phyloP scores from a whole-genome alignment of 1,140 invertebrate species.

The Drosophila sucinea region DNA sequence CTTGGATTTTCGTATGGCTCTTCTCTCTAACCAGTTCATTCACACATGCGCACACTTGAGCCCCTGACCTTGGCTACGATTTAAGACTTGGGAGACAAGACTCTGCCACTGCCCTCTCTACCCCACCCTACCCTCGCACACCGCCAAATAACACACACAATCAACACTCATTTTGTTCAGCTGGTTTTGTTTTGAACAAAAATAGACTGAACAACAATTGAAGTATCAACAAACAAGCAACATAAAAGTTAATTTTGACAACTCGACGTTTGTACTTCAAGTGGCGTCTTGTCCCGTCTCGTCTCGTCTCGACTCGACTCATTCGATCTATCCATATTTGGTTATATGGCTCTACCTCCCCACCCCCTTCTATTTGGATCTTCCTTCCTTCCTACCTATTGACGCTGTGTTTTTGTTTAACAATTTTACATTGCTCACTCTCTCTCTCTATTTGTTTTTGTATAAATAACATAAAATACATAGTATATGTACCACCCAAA shows the following conservation, averaged over 20 bases:
- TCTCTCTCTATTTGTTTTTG: slow-evolving; percentile 12
- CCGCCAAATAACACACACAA: slow-evolving; percentile 13
- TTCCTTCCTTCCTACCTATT: not conserved
- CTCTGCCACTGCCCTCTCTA: not conserved
- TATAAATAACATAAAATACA: slow-evolving; percentile 56
- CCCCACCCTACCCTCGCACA: slow-evolving; percentile 24
- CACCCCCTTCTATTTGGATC: not conserved
- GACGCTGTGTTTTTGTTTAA: slow-evolving; percentile 36
- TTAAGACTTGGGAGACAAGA: slow-evolving; percentile 24
- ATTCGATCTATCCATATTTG: slow-evolving; percentile 44
- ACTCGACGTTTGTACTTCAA: slow-evolving; percentile 55
- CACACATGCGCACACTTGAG: slow-evolving; percentile 56
- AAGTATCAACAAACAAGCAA: slow-evolving; percentile 32
- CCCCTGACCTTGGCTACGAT: slow-evolving; percentile 77
- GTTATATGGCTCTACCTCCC: slow-evolving; percentile 41
- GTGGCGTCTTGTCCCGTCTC: slow-evolving; percentile 54
- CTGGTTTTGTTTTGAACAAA: slow-evolving; percentile 46
- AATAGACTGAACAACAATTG: slow-evolving; percentile 42
- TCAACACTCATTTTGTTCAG: slow-evolving; percentile 48
- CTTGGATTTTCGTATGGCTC: slow-evolving; percentile 32
- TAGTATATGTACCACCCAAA: slow-evolving; percentile 18
- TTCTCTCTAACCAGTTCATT: slow-evolving; percentile 59
- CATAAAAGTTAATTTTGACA: slow-evolving; percentile 50
- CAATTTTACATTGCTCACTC: slow-evolving; percentile 38
- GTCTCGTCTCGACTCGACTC: slow-evolving; percentile 12